Base-by-base conservation (phyloP, 2,888 invertebrate species). In the Perithous albicinctus region DNA sequence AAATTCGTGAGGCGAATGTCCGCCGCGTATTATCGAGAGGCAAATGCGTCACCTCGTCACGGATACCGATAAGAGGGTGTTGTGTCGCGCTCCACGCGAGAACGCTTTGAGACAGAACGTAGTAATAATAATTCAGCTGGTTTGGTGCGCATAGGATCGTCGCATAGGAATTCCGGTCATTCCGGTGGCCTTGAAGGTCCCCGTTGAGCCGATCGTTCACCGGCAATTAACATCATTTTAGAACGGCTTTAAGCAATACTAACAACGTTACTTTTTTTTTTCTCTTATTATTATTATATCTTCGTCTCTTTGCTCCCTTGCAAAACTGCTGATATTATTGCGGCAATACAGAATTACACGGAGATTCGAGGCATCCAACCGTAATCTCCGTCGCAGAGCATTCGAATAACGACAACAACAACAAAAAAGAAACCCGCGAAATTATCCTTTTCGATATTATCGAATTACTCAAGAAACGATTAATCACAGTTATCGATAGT, bases 181-280 rank as follows among this genome's bases (percentile, higher is more conserved):
- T 90, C 85, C 85, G 87, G 83, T 84, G 87, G 86, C 90, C 89
- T 89, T 88, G 90, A 78, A 29, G 59, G 51, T 20, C 72, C 63
- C n/a, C n/a, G n/a, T n/a, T n/a, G 67, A 76, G 85, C 78, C 85
- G 84, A 86, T 88, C 87, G 87, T 87, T 88, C 85, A 85, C 87
- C 87, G 69, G 87, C 88, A 87, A 88, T 90, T 88, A 89, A 86
- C 85, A 85, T 88, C 86, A 89, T 89, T 90, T 89, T 88, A 89
- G 87, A 89, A 87, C 86, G 85, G 83, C 84, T 87, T 86, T 86
- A 72, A 87, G 89, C 88, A 89, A 89, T 88, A 82, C 84, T 82
- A 56, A n/a, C n/a, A 38, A 46, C 48, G 51, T 15, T 46, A 35
- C 46, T 32, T 15, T 56, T 64, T 56, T 66, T 67, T 48, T 63